phyloP scores from a whole-genome alignment of 2,113 vertebrate species.

The Danionella cerebrum region DNA sequence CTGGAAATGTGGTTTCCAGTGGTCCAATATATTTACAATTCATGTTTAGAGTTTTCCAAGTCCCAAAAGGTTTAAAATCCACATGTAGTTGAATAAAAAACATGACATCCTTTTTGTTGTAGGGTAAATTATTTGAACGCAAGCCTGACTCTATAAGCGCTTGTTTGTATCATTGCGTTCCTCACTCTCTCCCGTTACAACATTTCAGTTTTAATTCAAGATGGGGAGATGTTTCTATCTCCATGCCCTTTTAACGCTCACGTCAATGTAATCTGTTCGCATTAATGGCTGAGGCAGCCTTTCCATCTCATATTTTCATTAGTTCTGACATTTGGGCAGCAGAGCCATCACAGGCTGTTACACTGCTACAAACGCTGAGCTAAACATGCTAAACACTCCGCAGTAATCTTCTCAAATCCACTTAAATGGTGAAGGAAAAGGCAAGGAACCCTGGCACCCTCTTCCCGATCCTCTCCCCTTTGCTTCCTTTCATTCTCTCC shows the following conservation, averaged over 20 bases:
- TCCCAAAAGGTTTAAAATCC: neutral
- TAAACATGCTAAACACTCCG: conserved; percentile 47
- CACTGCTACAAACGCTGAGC: conserved; percentile 54
- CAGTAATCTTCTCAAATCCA: conserved; percentile 53
- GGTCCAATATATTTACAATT: too few relatives aligned
- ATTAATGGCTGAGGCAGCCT: conserved; percentile 51
- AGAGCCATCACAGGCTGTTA: conserved; percentile 58
- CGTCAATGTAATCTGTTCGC: conserved; percentile 5
- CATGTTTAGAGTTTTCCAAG: too few relatives aligned
- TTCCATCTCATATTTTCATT: conserved; percentile 53
- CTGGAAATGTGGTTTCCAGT: too few relatives aligned
- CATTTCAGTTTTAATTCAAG: conserved; percentile 20
- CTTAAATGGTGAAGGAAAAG: conserved; percentile 45
- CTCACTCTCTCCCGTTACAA: conserved; percentile 17
- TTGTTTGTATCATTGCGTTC: neutral
- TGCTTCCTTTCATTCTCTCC: conserved; percentile 37
- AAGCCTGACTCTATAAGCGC: neutral
- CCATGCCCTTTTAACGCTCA: conserved; percentile 26
- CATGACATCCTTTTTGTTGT: neutral
- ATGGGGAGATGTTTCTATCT: conserved; percentile 29
- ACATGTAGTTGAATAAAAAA: neutral
- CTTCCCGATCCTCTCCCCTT: conserved; percentile 36
- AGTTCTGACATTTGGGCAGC: conserved; percentile 59
- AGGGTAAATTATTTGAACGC: neutral
- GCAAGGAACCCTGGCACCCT: conserved; percentile 49